A percentile compares a stretch with the other conserved stretches of the same genome.
Evolutionary conservation across 2,888 invertebrate species (phyloP).

Genomic region (Dyspetes luteomarginatus): DNA sequence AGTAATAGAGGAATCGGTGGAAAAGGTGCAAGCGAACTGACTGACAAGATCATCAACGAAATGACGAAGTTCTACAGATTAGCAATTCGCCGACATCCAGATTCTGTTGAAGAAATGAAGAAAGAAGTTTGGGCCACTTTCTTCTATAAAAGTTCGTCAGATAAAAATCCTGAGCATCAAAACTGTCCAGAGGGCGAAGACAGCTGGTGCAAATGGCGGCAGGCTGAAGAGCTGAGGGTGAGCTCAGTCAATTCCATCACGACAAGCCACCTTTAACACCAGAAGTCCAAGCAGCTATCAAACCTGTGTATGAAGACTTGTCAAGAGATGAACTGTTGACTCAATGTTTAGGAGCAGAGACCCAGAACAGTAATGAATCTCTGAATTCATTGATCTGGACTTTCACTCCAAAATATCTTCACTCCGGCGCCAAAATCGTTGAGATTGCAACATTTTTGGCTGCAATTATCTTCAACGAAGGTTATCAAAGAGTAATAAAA

Average conservation of each 20-base stretch:
- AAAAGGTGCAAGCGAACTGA: slow-evolving; percentile 17
- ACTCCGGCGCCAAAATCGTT: slow-evolving; percentile 8
- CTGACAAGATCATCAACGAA: slow-evolving; percentile 50
- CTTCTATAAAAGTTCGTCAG: not conserved
- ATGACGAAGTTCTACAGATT: slow-evolving; percentile 44
- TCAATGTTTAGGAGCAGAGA: slow-evolving; percentile 25
- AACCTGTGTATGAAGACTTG: slow-evolving; percentile 21
- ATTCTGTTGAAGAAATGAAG: slow-evolving; percentile 11
- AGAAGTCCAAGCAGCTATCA: slow-evolving; percentile 23
- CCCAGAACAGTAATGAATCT: slow-evolving; percentile 35
- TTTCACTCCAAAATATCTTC: slow-evolving; percentile 26
- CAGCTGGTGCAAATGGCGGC: slow-evolving; percentile 16
- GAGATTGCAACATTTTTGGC: slow-evolving; percentile 17
- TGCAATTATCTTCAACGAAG: slow-evolving; percentile 5
- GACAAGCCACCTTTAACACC: slow-evolving; percentile 2
- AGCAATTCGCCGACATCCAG: slow-evolving; percentile 36
- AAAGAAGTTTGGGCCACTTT: slow-evolving; percentile 19
- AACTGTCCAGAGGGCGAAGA: slow-evolving; percentile 11
- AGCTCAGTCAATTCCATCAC: slow-evolving; percentile 12
- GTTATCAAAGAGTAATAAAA: not conserved
- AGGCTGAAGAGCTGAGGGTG: slow-evolving; percentile 16
- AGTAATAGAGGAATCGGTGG: slow-evolving; percentile 38
- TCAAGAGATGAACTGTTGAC: slow-evolving; percentile 9
- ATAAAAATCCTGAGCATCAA: slow-evolving; percentile 5
- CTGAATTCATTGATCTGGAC: slow-evolving; percentile 12